Conservation (phyloP, 2,888 invertebrate species). For the Apoda limacodes region DNA sequence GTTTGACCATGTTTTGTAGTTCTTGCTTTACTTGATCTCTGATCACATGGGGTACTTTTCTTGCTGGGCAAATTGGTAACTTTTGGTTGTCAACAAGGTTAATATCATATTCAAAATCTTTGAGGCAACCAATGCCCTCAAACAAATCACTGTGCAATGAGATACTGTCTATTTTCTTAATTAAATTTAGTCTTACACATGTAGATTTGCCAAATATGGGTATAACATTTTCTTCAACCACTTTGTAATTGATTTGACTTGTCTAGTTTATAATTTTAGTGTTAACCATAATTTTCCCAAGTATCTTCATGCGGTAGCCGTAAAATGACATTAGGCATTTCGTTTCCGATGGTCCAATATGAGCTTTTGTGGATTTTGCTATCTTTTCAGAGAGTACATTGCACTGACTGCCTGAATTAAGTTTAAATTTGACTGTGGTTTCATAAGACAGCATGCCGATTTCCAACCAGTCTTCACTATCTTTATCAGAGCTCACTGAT, state of each 20-base stretch:
- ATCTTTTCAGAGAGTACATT: background rate
- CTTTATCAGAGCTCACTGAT: conserved; percentile 1
- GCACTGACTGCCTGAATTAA: background rate
- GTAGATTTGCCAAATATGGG: conserved; percentile 7
- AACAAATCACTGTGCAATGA: conserved; percentile 5
- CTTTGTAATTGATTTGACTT: background rate
- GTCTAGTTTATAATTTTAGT: background rate
- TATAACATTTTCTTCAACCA: conserved; percentile 1
- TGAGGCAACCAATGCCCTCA: conserved; percentile 9
- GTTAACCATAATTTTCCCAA: background rate
- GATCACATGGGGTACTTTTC: background rate
- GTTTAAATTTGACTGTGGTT: conserved; percentile 1
- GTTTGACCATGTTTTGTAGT: too few relatives aligned
- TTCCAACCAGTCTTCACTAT: conserved; percentile 3
- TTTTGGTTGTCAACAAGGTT: conserved; percentile 6
- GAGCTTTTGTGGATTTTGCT: background rate
- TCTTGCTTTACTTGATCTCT: too few relatives aligned
- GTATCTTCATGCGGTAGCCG: background rate
- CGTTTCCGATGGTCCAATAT: background rate
- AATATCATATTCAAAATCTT: conserved; percentile 7
- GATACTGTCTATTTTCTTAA: background rate
- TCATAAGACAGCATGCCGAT: background rate
- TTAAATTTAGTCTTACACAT: conserved; percentile 4
- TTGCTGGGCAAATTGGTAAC: conserved; percentile 3
- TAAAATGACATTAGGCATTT: background rate